Conservation (phyloP, 2,797 vertebrate genomes). For the Characodon lateralis region DNA sequence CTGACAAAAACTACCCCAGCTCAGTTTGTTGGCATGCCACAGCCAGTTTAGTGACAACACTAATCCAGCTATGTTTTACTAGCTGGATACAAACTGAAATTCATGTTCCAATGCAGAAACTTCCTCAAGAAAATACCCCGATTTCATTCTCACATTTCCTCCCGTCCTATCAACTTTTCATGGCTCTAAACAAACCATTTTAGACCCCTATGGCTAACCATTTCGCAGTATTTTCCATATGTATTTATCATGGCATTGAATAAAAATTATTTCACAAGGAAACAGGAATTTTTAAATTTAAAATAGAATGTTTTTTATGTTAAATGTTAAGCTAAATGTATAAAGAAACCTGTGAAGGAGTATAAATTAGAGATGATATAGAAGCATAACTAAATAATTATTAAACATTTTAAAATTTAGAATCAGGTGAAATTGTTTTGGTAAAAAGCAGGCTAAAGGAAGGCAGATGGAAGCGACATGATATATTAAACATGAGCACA, state of each 20-base stretch:
- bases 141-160: not conserved
- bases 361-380: no score
- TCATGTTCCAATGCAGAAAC: not conserved
- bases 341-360: no score
- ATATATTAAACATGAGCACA: not conserved
- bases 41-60: not conserved
- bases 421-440: not conserved
- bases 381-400: no score
- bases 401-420: not conserved
- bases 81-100: not conserved
- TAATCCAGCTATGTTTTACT: not conserved
- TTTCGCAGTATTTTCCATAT: no score
- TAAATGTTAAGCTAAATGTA: no score
- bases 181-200: no score
- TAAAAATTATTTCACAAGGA: no score
- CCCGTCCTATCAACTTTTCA: no score
- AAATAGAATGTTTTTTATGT: no score
- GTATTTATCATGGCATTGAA: no score
- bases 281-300: no score
- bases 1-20: not conserved
- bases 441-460: not conserved
- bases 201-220: no score
- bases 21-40: not conserved
- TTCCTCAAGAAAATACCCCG: not conserved
- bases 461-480: not conserved